A percentile compares a stretch with the other conserved stretches of the same genome.
These are phyloP conservation scores for Plecotus auritus DNA, from an alignment of 2,113 vertebrate genomes.

Conservation along the genomic window DNA sequence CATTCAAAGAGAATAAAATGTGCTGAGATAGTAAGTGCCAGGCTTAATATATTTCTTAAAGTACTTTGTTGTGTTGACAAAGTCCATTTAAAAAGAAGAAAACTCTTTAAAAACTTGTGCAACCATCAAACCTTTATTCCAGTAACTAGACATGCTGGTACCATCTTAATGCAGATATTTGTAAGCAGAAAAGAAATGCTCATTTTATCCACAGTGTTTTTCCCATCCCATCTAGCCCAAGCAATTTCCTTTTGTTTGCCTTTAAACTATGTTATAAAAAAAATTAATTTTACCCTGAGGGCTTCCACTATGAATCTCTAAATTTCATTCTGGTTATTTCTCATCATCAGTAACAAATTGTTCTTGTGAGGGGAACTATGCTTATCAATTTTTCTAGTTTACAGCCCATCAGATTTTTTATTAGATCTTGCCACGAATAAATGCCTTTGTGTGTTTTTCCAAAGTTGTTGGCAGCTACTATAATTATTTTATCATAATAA, in stretches of 20 bases:
- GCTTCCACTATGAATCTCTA: slow-evolving; percentile 64
- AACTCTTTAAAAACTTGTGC: slow-evolving; percentile 53
- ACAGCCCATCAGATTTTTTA: slow-evolving; percentile 39
- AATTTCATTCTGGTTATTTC: slow-evolving; percentile 63
- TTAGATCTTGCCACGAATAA: slow-evolving; percentile 46
- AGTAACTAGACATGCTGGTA: slow-evolving; percentile 52
- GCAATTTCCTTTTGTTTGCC: slow-evolving; percentile 71
- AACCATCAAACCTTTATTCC: slow-evolving; percentile 46
- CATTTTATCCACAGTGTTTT: slow-evolving; percentile 67
- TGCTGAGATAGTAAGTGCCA: slow-evolving; percentile 3
- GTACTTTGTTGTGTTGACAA: slow-evolving; percentile 40
- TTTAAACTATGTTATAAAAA: slow-evolving; percentile 73
- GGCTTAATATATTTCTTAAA: slow-evolving; percentile 44
- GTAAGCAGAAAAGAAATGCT: slow-evolving; percentile 59
- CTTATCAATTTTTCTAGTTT: slow-evolving; percentile 61
- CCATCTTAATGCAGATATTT: slow-evolving; percentile 73
- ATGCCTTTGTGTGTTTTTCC: slow-evolving; percentile 43
- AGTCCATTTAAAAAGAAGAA: slow-evolving; percentile 58
- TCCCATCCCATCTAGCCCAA: slow-evolving; percentile 66
- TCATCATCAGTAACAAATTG: slow-evolving; percentile 68
- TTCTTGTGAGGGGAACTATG: slow-evolving; percentile 28
- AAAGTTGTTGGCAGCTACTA: slow-evolving; percentile 52
- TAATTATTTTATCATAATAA: slow-evolving; percentile 52
- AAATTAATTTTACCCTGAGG: slow-evolving; percentile 70
- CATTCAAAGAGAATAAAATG: slow-evolving; percentile 38